These are phyloP conservation scores for Diaperis boleti DNA, from an alignment of 2,888 invertebrate genomes.

Conservation along the genomic window DNA sequence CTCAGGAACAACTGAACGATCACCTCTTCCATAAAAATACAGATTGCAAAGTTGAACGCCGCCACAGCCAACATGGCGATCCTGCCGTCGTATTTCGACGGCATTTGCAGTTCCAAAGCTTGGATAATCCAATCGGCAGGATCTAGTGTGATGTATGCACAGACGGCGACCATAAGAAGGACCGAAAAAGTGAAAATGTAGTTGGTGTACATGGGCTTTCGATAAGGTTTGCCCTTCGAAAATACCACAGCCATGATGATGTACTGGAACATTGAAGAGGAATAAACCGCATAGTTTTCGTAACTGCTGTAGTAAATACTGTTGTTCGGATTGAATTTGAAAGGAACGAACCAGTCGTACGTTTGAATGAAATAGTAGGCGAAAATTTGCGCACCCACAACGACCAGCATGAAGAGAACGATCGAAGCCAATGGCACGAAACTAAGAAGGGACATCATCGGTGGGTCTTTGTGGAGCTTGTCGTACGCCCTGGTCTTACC, in stretches of 20 bases:
- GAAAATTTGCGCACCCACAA: slow-evolving; percentile 66
- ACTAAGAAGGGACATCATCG: slow-evolving; percentile 69
- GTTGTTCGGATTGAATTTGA: slow-evolving; percentile 59
- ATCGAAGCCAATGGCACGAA: slow-evolving; percentile 70
- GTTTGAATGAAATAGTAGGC: slow-evolving; percentile 68
- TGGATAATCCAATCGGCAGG: slow-evolving; percentile 67
- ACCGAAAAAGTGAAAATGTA: slow-evolving; percentile 68
- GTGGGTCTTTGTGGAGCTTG: slow-evolving; percentile 67
- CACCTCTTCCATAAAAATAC: slow-evolving; percentile 71
- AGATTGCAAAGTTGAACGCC: slow-evolving; percentile 68
- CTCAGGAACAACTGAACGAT: slow-evolving; percentile 72
- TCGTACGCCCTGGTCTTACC: slow-evolving; percentile 72
- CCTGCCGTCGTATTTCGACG: slow-evolving; percentile 67
- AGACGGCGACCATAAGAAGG: slow-evolving; percentile 66
- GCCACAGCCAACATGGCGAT: slow-evolving; percentile 69
- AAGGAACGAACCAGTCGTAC: slow-evolving; percentile 71
- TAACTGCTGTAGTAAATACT: slow-evolving; percentile 65
- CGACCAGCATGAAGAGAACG: slow-evolving; percentile 67
- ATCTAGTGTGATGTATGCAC: slow-evolving; percentile 67
- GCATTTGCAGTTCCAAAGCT: slow-evolving; percentile 76
- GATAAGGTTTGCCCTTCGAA: slow-evolving; percentile 76
- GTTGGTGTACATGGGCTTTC: slow-evolving; percentile 74
- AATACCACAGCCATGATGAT: slow-evolving; percentile 74
- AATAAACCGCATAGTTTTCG: slow-evolving; percentile 75
- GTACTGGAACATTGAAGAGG: slow-evolving; percentile 75